A percentile compares a stretch with the other conserved stretches of the same genome.
Conservation (phyloP, 2,113 vertebrate species). For the Tragelaphus strepsiceros region DNA sequence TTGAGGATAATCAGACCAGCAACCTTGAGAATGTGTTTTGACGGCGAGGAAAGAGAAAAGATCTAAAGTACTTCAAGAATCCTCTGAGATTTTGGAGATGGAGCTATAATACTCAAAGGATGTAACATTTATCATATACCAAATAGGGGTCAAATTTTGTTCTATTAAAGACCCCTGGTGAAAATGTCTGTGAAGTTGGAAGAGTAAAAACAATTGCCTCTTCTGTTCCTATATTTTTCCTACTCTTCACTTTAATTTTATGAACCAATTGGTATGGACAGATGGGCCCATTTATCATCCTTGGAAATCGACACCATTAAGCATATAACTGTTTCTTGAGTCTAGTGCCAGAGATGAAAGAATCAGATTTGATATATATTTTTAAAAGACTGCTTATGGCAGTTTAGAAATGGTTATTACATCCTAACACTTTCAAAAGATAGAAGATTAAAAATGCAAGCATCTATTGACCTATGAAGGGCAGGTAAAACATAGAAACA, state of each 20-base stretch:
- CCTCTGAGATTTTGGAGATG: neutral
- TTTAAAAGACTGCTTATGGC: conserved; percentile 28
- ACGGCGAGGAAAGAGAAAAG: neutral
- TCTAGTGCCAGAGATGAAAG: conserved; percentile 40
- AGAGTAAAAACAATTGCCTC: neutral
- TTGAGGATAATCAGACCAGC: neutral
- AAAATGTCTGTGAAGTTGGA: neutral
- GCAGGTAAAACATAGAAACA: neutral
- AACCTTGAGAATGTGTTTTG: neutral
- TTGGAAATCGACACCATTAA: conserved; percentile 27
- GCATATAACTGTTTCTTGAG: conserved; percentile 1
- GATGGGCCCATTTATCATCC: conserved; percentile 46
- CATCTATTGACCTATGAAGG: neutral
- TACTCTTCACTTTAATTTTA: conserved; percentile 36
- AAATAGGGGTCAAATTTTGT: neutral
- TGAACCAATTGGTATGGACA: conserved; percentile 55
- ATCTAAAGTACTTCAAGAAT: neutral
- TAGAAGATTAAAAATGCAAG: conserved; percentile 6
- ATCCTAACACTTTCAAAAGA: conserved; percentile 12
- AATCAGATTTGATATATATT: conserved; percentile 31
- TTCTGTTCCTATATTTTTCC: neutral
- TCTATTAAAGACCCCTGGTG: neutral
- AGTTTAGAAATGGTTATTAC: conserved; percentile 44
- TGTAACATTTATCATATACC: neutral
- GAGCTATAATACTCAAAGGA: neutral